Percentiles rank a stretch among this genome's conserved stretches.
Evolutionary conservation across 2,113 vertebrate genomes (phyloP).

Genomic region (Sarotherodon lohbergeri): DNA sequence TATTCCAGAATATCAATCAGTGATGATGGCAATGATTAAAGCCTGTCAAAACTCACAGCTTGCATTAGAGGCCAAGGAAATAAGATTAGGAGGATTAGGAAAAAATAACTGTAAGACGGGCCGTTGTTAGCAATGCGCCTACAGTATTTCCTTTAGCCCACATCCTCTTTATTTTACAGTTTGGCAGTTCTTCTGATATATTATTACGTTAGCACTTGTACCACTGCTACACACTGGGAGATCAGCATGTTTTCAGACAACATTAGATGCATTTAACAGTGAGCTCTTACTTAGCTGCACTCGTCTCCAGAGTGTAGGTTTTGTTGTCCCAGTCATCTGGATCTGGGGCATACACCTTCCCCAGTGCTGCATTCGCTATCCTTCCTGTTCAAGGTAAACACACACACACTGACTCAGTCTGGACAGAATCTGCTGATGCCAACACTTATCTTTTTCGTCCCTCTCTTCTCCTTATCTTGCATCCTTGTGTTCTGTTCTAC

Average conservation of each 20-base stretch:
- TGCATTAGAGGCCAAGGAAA: background rate
- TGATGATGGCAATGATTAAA: conserved; percentile 15
- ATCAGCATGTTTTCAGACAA: conserved; percentile 18
- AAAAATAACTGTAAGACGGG: background rate
- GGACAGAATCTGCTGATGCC: conserved; percentile 63
- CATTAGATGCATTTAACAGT: conserved; percentile 3
- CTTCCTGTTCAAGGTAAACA: conserved; percentile 74
- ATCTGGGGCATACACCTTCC: conserved; percentile 85
- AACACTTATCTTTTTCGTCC: conserved; percentile 59
- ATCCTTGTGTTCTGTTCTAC: conserved; percentile 64
- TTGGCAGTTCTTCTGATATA: background rate
- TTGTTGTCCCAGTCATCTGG: conserved; percentile 92
- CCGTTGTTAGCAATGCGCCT: background rate
- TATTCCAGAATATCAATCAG: conserved; percentile 9
- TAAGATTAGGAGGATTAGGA: background rate
- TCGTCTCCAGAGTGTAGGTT: conserved; percentile 84
- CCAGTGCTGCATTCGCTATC: conserved; percentile 76
- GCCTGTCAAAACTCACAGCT: background rate
- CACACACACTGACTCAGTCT: conserved; percentile 40
- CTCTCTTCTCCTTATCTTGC: conserved; percentile 65
- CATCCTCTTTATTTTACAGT: conserved; percentile 4
- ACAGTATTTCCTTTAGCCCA: background rate
- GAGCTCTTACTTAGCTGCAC: conserved; percentile 79
- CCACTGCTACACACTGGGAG: conserved; percentile 23
- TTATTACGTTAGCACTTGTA: background rate